These are phyloP conservation scores for Acrobasis repandana DNA, from an alignment of 2,888 invertebrate species.

Conservation along the genomic window DNA sequence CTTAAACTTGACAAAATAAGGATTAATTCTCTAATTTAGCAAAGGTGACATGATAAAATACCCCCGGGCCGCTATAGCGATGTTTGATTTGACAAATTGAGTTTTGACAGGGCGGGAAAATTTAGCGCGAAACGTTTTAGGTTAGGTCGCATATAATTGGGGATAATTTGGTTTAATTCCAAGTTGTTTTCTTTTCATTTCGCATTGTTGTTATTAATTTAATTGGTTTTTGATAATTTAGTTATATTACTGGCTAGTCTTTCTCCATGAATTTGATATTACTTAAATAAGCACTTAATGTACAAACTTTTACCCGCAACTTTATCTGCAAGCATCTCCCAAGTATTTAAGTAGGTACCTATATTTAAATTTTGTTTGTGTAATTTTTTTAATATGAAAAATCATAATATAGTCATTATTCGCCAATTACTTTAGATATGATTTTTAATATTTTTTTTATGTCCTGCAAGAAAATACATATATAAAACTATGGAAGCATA, in stretches of 20 bases:
- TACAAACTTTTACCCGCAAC: too few relatives aligned
- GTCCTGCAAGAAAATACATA: too few relatives aligned
- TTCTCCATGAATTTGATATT: too few relatives aligned
- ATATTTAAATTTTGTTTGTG: too few relatives aligned
- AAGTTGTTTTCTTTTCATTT: conserved; percentile 56
- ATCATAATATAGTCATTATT: too few relatives aligned
- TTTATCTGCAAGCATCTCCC: too few relatives aligned
- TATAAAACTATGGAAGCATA: too few relatives aligned
- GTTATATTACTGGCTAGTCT: conserved; percentile 35
- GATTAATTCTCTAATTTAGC: conserved; percentile 40
- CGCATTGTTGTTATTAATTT: conserved; percentile 38
- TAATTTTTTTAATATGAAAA: too few relatives aligned
- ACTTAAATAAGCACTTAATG: too few relatives aligned
- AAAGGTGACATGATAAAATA: conserved; percentile 45
- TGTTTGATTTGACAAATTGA: conserved; percentile 81
- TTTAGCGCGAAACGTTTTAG: conserved; percentile 59
- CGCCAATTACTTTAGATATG: too few relatives aligned
- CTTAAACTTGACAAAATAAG: conserved; percentile 53
- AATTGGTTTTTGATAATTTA: conserved; percentile 45
- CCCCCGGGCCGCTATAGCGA: conserved; percentile 63
- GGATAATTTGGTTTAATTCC: conserved; percentile 52
- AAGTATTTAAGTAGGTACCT: too few relatives aligned
- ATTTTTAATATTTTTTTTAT: too few relatives aligned
- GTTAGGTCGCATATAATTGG: conserved; percentile 52
- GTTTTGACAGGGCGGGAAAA: conserved; percentile 78